Evolutionary conservation across 2,113 vertebrate genomes (phyloP).

Genomic region (Psammodynastes pulverulentus): DNA sequence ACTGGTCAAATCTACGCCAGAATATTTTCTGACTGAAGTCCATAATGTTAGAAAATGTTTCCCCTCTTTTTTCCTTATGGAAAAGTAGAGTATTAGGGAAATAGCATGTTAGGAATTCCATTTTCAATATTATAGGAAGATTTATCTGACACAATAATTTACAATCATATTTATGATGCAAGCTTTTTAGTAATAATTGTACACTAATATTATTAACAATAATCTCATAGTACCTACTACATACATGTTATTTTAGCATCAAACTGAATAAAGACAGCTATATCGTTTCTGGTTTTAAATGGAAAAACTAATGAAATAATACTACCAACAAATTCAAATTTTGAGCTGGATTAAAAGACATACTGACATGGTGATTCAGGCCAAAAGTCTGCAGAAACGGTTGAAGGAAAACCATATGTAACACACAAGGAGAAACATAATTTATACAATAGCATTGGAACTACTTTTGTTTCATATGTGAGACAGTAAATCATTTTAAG

Average conservation of each 20-base stretch:
- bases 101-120: neutral
- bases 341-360: neutral
- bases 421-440: neutral
- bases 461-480: neutral
- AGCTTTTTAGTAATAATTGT: neutral
- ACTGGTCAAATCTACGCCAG: neutral
- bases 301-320: neutral
- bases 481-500: constrained; percentile 45
- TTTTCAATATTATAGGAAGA: neutral
- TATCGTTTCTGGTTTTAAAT: neutral
- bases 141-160: neutral
- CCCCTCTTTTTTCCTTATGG: neutral
- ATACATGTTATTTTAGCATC: neutral
- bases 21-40: neutral
- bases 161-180: neutral
- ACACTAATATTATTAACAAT: neutral
- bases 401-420: neutral
- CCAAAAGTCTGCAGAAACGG: neutral
- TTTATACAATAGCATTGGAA: constrained; percentile 20
- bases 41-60: neutral
- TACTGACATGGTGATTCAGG: neutral
- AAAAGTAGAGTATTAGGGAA: neutral
- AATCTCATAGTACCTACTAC: neutral
- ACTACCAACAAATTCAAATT: fast-evolving
- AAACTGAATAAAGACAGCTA: neutral